Evolutionary conservation across 2,888 invertebrate genomes (phyloP), one percentile per base, ranked within the genome.

Genomic region (Dichetophora obliterata): DNA sequence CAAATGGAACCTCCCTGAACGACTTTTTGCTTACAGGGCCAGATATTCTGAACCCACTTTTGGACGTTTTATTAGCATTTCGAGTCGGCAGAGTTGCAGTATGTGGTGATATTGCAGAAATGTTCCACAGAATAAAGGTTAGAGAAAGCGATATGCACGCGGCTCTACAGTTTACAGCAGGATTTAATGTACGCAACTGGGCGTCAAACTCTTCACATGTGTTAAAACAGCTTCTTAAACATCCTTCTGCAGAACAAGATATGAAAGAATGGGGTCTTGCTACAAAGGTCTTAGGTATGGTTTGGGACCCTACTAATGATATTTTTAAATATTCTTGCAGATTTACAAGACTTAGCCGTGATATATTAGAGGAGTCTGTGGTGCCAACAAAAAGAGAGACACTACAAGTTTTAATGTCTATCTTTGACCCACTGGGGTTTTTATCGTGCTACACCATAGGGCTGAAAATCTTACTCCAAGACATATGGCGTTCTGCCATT

Each of bases 401-500:
- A 1, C 76, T 80, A 5, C 78, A 80, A 70, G 79, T 78, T 19
- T 61, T 81, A 22, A 80, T 81, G 79, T 80, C 79, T 0, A 80
- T 78, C n/a, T 81, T 80, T 48, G 79, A 80, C 34, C 79, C 79
- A 5, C 37, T 81, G 5, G 80, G 81, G 1, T 78, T 81, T 48
- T 3, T 81, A 2, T 43, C 79, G 5, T 79, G 77, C 57, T 78
- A 75, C 43, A 81, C 79, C 0, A 78, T 77, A 9, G 75, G 75
- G 0, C 63, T 81, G 1, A 80, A 81, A 75, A 79, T 80, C 6
- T 19, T 81, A 3, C 37, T 80, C 0, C 81, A 82, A 74, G 77
- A 81, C 31, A 57, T 81, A 16, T 82, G 81, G 81, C 80, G 79
- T 11, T 75, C 73, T 19, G 75, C 79, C 16, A 80, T 80, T 24